phyloP scores from a whole-genome alignment of 2,888 invertebrate species.

The Bedellia somnulentella region DNA sequence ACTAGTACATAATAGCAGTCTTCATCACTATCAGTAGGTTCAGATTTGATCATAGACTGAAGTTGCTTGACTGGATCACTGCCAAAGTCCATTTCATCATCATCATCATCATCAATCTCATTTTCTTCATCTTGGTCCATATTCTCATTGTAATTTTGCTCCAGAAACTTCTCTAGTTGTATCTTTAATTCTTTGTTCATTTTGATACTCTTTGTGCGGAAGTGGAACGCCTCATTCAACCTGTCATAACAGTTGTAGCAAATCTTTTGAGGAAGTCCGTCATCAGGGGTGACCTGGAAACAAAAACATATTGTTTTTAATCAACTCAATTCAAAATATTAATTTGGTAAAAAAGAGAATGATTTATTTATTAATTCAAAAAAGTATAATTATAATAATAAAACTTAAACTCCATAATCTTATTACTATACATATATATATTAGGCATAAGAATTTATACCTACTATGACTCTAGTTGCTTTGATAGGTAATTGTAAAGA shows the following conservation, averaged over 20 bases:
- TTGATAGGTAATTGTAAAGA: too few relatives aligned
- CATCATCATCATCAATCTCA: conserved; percentile 10
- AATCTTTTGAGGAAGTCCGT: conserved; percentile 44
- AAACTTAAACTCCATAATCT: too few relatives aligned
- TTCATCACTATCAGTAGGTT: conserved; percentile 45
- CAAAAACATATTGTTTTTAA: conserved; percentile 12
- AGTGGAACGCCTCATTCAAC: conserved; percentile 39
- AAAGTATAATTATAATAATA: too few relatives aligned
- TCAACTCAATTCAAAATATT: background rate
- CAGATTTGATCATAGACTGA: conserved; percentile 37
- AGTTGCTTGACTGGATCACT: conserved; percentile 39
- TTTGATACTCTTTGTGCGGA: conserved; percentile 43
- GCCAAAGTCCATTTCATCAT: conserved; percentile 21
- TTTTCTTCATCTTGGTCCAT: conserved; percentile 7
- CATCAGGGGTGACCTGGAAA: conserved; percentile 32
- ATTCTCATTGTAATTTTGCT: conserved; percentile 13
- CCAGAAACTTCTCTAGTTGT: conserved; percentile 26
- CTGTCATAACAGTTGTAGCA: conserved; percentile 33
- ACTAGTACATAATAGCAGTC: conserved; percentile 51
- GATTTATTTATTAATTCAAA: too few relatives aligned
- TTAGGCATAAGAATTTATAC: too few relatives aligned
- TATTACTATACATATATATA: too few relatives aligned
- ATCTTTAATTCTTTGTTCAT: conserved; percentile 41
- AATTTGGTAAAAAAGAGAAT: too few relatives aligned
- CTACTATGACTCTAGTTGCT: too few relatives aligned